Evolutionary conservation across 2,888 invertebrate species (phyloP).

Genomic region (Acleris sparsana): DNA sequence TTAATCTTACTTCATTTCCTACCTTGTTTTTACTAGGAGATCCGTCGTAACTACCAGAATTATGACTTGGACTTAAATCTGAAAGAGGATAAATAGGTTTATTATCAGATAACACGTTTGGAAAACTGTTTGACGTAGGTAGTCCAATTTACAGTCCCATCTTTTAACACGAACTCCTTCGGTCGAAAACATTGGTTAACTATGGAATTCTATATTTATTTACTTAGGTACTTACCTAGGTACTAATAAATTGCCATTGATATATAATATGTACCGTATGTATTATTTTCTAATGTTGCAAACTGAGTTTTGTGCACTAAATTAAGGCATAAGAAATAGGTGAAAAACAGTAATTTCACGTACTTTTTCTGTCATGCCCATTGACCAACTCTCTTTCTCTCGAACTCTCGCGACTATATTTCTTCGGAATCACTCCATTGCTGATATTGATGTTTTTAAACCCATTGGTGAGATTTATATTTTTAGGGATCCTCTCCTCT

Average conservation of each 20-base stretch:
- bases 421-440: constrained; percentile 73
- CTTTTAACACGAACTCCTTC: no score
- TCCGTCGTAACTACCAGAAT: constrained; percentile 70
- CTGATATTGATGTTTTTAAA: constrained; percentile 73
- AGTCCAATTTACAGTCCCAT: no score
- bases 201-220: no score
- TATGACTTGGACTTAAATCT: constrained; percentile 75
- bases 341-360: constrained; percentile 14
- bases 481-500: constrained; percentile 65
- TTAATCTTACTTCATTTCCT: background rate
- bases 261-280: no score
- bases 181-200: no score
- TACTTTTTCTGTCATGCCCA: constrained; percentile 72
- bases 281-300: no score
- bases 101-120: no score
- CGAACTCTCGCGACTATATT: constrained; percentile 68
- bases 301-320: no score
- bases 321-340: no score
- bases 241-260: no score
- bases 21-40: constrained; percentile 78
- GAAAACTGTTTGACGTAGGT: no score
- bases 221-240: no score
- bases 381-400: constrained; percentile 65
- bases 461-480: constrained; percentile 74
- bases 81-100: constrained; percentile 42